Evolutionary conservation across 2,797 vertebrate species (phyloP), one percentile per base, ranked within the genome.

Genomic region (Leptodactylus fallax): DNA sequence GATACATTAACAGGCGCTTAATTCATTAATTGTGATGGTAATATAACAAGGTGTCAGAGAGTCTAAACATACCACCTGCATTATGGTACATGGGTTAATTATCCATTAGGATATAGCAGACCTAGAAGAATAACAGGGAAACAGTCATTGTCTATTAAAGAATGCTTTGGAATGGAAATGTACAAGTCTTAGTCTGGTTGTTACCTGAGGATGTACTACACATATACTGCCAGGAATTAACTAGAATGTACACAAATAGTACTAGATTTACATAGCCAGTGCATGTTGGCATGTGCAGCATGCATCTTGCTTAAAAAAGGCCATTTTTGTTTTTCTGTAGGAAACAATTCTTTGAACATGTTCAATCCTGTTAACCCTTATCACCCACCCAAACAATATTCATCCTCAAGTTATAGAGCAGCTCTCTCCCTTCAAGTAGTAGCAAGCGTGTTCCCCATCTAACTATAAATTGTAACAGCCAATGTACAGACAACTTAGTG

Each of bases 101-200:
- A 72, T 36, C 82, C 17, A 83, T 74, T 83, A 83, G 27, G 49
- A 27, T 17, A 69, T 55, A 3, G 25, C 12, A 55, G 47, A 27
- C 61, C 3, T 27, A 61, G 47, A 53, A 72, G 19, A 53, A 71
- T 45, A 45, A 72, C 17, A 74, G 49, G 82, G 67, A 74, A 83
- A 21, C 81, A 83, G 17, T 69, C 69, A 56, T 83, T 83, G 81
- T 56, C 53, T 45, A 49, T 17, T n/a, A 74, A 47, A 63, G 12
- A 85, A 85, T 77, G n/a, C 45, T n/a, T n/a, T n/a, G n/a, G 63
- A 63, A 76, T 63, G 45, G n/a, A 63, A 85, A 63, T 16, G 23
- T 19, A 45, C 17, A 45, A 61, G 56, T 23, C 47, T 19, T 0
- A 17, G 3, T 10, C 9, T 27, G 19, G 65, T 1, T 58, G 23